Percentiles rank a stretch among this genome's conserved stretches.
These are phyloP conservation scores for Prolemur simus DNA, from an alignment of 2,113 vertebrate genomes.

Conservation along the genomic window DNA sequence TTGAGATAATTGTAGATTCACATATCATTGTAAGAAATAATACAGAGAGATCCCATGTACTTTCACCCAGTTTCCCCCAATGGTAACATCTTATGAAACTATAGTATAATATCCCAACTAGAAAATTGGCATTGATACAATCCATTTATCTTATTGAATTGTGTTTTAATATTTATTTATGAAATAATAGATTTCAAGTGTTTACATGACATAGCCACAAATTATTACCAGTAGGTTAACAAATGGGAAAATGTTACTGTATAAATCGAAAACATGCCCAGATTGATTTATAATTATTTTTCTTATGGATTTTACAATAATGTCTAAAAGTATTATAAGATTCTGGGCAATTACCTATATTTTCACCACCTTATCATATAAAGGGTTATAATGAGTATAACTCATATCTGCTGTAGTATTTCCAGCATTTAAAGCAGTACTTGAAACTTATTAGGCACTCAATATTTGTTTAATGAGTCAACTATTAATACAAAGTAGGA, in stretches of 20 bases:
- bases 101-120: neutral
- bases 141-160: neutral
- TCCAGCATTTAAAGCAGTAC: neutral
- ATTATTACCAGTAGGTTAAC: neutral
- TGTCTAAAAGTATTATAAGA: neutral
- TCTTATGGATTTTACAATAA: neutral
- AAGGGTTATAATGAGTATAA: neutral
- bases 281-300: neutral
- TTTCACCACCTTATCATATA: neutral
- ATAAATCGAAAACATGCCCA: neutral
- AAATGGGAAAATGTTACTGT: neutral
- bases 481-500: neutral
- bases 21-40: neutral
- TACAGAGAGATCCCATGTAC: neutral
- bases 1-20: neutral
- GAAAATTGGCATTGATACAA: neutral
- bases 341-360: neutral
- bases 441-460: neutral
- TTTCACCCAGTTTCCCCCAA: neutral
- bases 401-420: neutral
- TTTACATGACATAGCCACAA: neutral
- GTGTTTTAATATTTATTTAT: slow-evolving; percentile 5
- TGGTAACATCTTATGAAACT: neutral
- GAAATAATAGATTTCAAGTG: neutral
- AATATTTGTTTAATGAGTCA: neutral